Evolutionary conservation across 2,888 invertebrate genomes (phyloP).

Genomic region (Platerodrilus igneus): DNA sequence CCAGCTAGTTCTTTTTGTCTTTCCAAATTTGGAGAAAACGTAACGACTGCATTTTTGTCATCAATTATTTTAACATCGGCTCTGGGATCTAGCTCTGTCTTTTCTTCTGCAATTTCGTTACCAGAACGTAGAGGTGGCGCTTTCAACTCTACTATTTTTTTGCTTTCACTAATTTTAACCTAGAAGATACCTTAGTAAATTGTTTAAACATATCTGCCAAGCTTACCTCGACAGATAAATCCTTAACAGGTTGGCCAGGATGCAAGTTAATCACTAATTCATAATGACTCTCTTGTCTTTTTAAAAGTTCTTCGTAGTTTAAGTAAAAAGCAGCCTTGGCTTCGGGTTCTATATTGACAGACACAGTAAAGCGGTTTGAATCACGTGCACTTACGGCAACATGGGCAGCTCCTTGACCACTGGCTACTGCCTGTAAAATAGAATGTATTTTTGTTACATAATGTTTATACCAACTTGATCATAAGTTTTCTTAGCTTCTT

Average conservation of each 20-base stretch:
- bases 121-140: constrained; percentile 62
- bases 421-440: constrained; percentile 51
- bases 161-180: constrained; percentile 60
- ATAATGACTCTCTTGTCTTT: constrained; percentile 62
- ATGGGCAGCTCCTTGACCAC: constrained; percentile 58
- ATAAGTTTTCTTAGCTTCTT: constrained; percentile 55
- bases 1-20: constrained; percentile 55
- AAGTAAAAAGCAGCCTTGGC: constrained; percentile 63
- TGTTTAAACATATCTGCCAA: not conserved
- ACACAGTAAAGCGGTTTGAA: constrained; percentile 65
- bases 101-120: constrained; percentile 57
- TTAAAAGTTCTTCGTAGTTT: constrained; percentile 70
- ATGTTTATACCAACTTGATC: constrained; percentile 32
- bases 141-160: constrained; percentile 56
- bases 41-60: constrained; percentile 42
- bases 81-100: constrained; percentile 46
- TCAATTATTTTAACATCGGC: constrained; percentile 35
- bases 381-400: constrained; percentile 61
- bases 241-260: constrained; percentile 62
- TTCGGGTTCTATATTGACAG: constrained; percentile 61
- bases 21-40: constrained; percentile 55
- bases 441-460: not conserved
- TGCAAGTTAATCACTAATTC: constrained; percentile 65
- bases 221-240: constrained; percentile 57
- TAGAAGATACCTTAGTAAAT: constrained; percentile 17